Evolutionary conservation across 2,797 vertebrate genomes (phyloP), one percentile per base, ranked within the genome.

Genomic region (Anolis apletophallus): DNA sequence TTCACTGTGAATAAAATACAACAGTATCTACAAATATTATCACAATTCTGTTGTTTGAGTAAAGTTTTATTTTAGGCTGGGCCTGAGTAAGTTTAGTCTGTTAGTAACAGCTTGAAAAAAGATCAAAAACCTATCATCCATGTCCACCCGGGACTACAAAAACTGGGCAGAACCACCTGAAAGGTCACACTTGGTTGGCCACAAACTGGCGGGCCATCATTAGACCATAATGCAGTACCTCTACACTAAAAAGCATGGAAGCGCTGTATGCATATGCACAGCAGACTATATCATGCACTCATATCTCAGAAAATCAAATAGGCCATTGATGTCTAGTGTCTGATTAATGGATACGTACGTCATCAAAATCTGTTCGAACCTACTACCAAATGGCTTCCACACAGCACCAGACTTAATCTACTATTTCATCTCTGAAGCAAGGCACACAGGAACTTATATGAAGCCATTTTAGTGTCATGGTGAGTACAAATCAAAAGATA

Each of bases 21-120:
- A 95, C 93, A 93, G 93, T 82, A 92, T 79, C 32, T 87, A 90
- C 73, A 95, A 80, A 87, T 86, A 89, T 86, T 85, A 64, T 90
- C 83, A 87, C 0, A 0, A 91, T 40, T 83, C 88, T 90, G 54
- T 2, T 59, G 52, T 90, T 89, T 90, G 83, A 80, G 80, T 81
- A 89, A 92, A 90, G 90, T 77, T 88, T 89, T 73, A 81, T 55
- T 59, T 85, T 76, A 69, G 72, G 75, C 9, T 77, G 86, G 26
- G 32, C 23, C 32, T 64, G 91, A 88, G 89, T 86, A 93, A 84
- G 84, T 87, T 8, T 82, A 7, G 52, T n/a, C 50, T 26, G 67
- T 55, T 69, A 54, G 34, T 29, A 19, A 54, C 32, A 46, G 40
- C 2, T 46, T 26, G 46, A 29, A 19, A 64, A 26, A 4, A 8